These are phyloP conservation scores for Latrodectus hesperus DNA, from an alignment of 2,888 invertebrate genomes.

Conservation along the genomic window DNA sequence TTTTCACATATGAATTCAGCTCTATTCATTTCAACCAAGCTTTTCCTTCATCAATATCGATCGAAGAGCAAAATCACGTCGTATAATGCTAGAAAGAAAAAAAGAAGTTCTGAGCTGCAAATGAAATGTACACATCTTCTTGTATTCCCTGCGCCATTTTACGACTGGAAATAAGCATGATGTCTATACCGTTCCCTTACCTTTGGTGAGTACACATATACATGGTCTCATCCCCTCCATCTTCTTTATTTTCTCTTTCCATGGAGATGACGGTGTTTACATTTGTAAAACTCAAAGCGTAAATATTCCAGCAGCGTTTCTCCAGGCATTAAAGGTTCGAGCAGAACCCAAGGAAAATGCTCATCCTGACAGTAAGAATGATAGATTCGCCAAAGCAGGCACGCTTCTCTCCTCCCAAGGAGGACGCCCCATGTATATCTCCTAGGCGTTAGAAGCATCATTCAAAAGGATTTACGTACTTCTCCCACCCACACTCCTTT, in stretches of 20 bases:
- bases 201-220: background rate
- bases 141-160: slow-evolving; percentile 14
- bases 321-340: slow-evolving; percentile 44
- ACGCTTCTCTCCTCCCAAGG: slow-evolving; percentile 8
- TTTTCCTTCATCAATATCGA: background rate
- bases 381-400: slow-evolving; percentile 37
- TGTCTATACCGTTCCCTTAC: slow-evolving; percentile 20
- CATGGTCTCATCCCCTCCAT: no score
- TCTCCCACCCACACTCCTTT: background rate
- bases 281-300: slow-evolving; percentile 61
- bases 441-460: slow-evolving; percentile 39
- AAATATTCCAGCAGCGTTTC: slow-evolving; percentile 50
- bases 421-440: slow-evolving; percentile 28
- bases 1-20: no score
- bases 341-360: slow-evolving; percentile 39
- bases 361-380: slow-evolving; percentile 58
- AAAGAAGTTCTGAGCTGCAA: background rate
- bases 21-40: background rate
- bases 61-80: no score
- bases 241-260: no score
- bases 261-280: slow-evolving; percentile 22
- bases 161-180: slow-evolving; percentile 53
- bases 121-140: slow-evolving; percentile 29
- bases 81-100: background rate
- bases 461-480: slow-evolving; percentile 53